Evolutionary conservation across 2,888 invertebrate species (phyloP).

Genomic region (Pyrgus malvae): DNA sequence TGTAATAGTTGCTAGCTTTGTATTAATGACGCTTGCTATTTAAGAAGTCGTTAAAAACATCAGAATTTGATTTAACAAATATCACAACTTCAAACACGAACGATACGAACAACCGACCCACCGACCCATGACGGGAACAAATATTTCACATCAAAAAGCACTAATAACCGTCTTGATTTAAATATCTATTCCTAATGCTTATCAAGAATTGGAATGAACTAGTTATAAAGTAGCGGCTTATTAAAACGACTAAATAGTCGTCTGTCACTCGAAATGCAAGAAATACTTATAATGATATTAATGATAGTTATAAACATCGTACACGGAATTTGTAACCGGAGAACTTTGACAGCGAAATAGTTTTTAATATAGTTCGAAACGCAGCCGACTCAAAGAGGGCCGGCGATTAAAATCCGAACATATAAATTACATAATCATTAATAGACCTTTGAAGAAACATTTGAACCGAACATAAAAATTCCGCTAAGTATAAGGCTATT

Average conservation of each 20-base stretch:
- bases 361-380: background rate
- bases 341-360: background rate
- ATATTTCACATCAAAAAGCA: too few species aligned
- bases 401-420: conserved; percentile 24
- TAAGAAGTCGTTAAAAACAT: too few species aligned
- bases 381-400: conserved; percentile 6
- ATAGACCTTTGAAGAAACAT: conserved; percentile 22
- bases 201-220: too few species aligned
- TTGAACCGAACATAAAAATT: conserved; percentile 24
- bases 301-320: background rate
- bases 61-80: too few species aligned
- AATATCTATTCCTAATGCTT: too few species aligned
- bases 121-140: too few species aligned
- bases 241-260: conserved; percentile 2
- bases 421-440: conserved; percentile 26
- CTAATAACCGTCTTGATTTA: too few species aligned
- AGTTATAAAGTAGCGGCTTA: background rate
- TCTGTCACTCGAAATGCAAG: conserved; percentile 11
- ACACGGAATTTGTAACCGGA: background rate
- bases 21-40: too few species aligned
- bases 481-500: conserved; percentile 12
- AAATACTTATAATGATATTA: conserved; percentile 4
- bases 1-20: too few species aligned
- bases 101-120: too few species aligned
- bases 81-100: too few species aligned